Base-by-base conservation (phyloP, 2,113 vertebrate genomes). In the Toxotes chatareus region DNA sequence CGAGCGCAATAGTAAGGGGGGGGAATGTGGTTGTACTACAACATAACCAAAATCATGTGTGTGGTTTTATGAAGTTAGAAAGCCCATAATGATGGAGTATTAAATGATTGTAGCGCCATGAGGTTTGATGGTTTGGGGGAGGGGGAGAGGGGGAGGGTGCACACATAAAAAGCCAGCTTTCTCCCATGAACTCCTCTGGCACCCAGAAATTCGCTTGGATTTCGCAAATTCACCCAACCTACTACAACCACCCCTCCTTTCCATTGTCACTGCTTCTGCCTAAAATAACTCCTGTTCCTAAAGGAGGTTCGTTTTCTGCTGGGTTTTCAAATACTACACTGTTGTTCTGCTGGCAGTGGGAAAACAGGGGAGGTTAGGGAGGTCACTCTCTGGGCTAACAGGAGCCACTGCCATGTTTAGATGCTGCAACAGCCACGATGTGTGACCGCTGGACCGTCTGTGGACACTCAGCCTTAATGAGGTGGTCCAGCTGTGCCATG, bases 41-140 rank as follows among this genome's bases (percentile, higher is more conserved):
- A 91, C 85, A 89, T 85, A 90, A 93, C 91, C 80, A 23, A 89
- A 92, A 90, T 93, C 89, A 89, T 87, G 87, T 86, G 90, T 94
- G 92, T 90, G 93, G 93, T 94, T 93, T 83, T 79, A 86, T 88
- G 84, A 88, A 92, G 85, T 88, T 82, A 85, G 74, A 92, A 83
- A 88, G 75, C 73, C 92, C 83, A 87, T 93, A 93, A 94, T 94
- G 86, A 91, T 82, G 78, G 75, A 76, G 88, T 87, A 93, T 93
- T 93, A 93, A 89, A 91, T 87, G 83, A 88, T 93, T 93, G 89
- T 83, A 93, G 88, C 62, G 55, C 86, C 89, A 86, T 85, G 89
- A 91, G 83, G 92, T 91, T 93, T 89, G 76, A 76, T 84, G 88
- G 90, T 89, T 88, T 76, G 46, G 51, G 56, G 46, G 31, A 40